Base-by-base conservation (phyloP, 2,113 vertebrate species). In the Xiphorhynchus elegans region DNA sequence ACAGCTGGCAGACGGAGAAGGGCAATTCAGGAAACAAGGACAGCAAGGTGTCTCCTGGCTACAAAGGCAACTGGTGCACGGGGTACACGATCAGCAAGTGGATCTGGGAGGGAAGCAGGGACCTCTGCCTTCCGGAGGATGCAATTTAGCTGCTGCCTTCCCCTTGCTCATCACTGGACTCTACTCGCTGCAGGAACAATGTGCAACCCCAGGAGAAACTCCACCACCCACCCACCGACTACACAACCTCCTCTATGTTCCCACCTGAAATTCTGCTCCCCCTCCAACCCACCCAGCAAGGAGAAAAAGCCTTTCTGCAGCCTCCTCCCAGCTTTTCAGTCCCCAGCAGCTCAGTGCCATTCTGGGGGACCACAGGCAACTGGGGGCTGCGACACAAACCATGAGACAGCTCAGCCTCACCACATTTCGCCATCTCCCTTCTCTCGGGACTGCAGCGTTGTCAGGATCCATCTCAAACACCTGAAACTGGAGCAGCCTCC, bases 371-470 rank as follows among this genome's bases (percentile, higher is more conserved):
- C 59, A 31, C 42, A 7, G 28, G 12, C 29, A 26, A 2, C 4
- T 28, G 19, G 42, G 50, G 17, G 18, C 42, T 37, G 0, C 18
- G 33, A 10, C 68, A 77, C 59, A 28, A 17, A 8, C 9, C 3
- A 3, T 4, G 59, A 50, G 37, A 25, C 55, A 47, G 16, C 18
- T 16, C 60, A 63, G 62, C 82, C 56, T 50, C 40, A 8, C 13
- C 69, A 5, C 44, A 6, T 26, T 5, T 20, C 0, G 0, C 15
- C 50, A 29, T 3, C 44, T 28, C 14, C 64, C 63, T 58, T 18
- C 35, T 13, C 77, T 2, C 0, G 0, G 72, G 73, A 25, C 56
- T 42, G 40, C 15, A 59, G 26, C 0, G 0, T 6, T 49, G 17
- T 6, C 81, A 69, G 0, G 29, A 33, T 33, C 35, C 31, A 33